These are phyloP conservation scores for Agrilus biguttatus DNA, from an alignment of 2,888 invertebrate species.

Conservation along the genomic window DNA sequence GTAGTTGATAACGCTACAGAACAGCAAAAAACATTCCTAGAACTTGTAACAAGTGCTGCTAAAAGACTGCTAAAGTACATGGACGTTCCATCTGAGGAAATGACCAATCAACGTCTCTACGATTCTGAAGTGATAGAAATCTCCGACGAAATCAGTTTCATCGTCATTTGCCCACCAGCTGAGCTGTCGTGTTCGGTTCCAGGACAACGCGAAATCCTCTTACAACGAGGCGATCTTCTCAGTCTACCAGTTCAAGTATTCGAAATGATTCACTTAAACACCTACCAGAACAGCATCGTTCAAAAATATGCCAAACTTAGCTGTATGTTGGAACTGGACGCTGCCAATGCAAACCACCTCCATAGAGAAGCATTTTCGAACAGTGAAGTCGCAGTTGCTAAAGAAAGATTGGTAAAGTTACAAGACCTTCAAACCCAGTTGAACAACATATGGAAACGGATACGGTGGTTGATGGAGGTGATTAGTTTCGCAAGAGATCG, in stretches of 20 bases:
- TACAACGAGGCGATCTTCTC: conserved; percentile 72
- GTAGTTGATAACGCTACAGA: conserved; percentile 45
- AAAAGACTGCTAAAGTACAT: conserved; percentile 65
- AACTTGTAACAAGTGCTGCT: conserved; percentile 59
- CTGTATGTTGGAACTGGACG: conserved; percentile 85
- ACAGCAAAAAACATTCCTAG: conserved; percentile 68
- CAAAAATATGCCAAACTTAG: conserved; percentile 85
- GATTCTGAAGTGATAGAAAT: conserved; percentile 90
- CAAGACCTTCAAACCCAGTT: conserved; percentile 74
- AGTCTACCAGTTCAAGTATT: conserved; percentile 87
- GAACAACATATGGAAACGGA: conserved; percentile 83
- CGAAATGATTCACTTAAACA: conserved; percentile 88
- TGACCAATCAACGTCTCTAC: conserved; percentile 67
- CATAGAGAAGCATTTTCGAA: conserved; percentile 92
- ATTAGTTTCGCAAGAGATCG: conserved; percentile 87
- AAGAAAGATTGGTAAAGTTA: conserved; percentile 67
- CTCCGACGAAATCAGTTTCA: conserved; percentile 77
- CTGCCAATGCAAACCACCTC: conserved; percentile 80
- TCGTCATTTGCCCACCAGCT: conserved; percentile 83
- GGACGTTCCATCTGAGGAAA: conserved; percentile 60
- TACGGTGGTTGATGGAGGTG: conserved; percentile 93
- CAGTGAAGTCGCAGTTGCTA: conserved; percentile 71
- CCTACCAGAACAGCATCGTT: conserved; percentile 84
- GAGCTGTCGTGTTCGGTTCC: conserved; percentile 88
- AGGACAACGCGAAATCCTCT: conserved; percentile 69